Percentiles rank a stretch among this genome's conserved stretches.
phyloP scores from a whole-genome alignment of 2,113 vertebrate species.

The Rutilus rutilus region DNA sequence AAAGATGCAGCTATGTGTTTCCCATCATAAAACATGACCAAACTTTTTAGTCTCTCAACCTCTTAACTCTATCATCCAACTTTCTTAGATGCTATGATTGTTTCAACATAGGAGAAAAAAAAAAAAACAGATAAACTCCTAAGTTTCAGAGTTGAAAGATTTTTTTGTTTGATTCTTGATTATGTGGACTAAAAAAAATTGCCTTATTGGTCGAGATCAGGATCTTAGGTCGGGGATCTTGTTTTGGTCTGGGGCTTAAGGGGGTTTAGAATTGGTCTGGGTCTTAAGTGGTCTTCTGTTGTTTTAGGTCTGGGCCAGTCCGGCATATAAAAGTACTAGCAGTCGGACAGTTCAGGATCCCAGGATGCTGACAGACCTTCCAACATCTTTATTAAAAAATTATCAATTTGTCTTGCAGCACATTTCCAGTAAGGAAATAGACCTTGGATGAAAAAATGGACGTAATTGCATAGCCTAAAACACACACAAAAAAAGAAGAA shows the following conservation, averaged over 20 bases:
- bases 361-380: background rate
- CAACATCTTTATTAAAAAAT: conserved; percentile 6
- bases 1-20: conserved; percentile 2
- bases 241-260: background rate
- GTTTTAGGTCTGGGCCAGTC: background rate
- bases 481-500: conserved; percentile 7
- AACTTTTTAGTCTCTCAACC: background rate
- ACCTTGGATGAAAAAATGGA: background rate
- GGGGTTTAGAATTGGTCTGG: background rate
- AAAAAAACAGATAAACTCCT: background rate
- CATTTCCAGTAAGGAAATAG: background rate
- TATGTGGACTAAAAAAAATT: background rate
- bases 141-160: background rate
- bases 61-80: background rate
- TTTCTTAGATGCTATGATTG: background rate
- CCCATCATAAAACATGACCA: background rate
- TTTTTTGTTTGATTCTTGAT: background rate
- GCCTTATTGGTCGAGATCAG: background rate
- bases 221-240: background rate
- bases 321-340: background rate
- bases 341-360: background rate
- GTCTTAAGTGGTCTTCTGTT: background rate
- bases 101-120: background rate
- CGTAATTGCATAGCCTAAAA: conserved; percentile 13
- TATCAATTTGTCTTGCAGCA: background rate